These are phyloP conservation scores for Dorcus hopei DNA, from an alignment of 2,888 invertebrate genomes.

Conservation along the genomic window DNA sequence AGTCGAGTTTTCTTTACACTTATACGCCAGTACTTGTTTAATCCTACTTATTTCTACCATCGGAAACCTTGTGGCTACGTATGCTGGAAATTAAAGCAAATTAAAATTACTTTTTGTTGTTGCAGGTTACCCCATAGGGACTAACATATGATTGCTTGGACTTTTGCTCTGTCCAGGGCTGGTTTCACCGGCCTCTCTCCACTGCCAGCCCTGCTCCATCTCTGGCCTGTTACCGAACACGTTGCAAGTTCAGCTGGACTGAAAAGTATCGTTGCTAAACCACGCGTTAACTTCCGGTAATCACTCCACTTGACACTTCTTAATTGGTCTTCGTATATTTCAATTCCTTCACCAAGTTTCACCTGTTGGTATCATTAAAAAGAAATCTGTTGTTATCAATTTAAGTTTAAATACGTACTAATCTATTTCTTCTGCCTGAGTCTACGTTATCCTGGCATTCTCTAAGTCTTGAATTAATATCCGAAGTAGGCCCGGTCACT, in stretches of 20 bases:
- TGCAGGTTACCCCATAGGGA: constrained; percentile 16
- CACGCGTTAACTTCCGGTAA: constrained; percentile 69
- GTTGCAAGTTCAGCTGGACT: constrained; percentile 72
- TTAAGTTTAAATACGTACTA: constrained; percentile 28
- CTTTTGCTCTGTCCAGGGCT: constrained; percentile 67
- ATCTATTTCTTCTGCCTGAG: constrained; percentile 36
- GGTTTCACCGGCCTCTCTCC: constrained; percentile 74
- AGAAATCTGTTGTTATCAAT: not conserved
- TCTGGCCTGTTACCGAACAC: constrained; percentile 72
- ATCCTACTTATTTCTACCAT: constrained; percentile 72
- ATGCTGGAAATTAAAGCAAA: constrained; percentile 50
- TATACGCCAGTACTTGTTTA: constrained; percentile 73
- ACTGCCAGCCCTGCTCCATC: constrained; percentile 71
- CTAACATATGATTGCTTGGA: constrained; percentile 71
- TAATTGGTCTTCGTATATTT: constrained; percentile 68
- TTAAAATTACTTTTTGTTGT: not conserved
- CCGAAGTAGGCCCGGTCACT: not conserved
- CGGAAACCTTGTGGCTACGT: constrained; percentile 71
- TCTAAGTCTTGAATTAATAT: constrained; percentile 12
- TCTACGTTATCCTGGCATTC: not conserved
- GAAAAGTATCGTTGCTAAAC: constrained; percentile 70
- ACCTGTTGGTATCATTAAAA: constrained; percentile 51
- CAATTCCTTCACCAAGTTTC: constrained; percentile 70
- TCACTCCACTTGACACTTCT: constrained; percentile 73
- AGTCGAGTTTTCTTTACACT: constrained; percentile 75